phyloP scores from a whole-genome alignment of 2,113 vertebrate species.

The Elanus axillaris region DNA sequence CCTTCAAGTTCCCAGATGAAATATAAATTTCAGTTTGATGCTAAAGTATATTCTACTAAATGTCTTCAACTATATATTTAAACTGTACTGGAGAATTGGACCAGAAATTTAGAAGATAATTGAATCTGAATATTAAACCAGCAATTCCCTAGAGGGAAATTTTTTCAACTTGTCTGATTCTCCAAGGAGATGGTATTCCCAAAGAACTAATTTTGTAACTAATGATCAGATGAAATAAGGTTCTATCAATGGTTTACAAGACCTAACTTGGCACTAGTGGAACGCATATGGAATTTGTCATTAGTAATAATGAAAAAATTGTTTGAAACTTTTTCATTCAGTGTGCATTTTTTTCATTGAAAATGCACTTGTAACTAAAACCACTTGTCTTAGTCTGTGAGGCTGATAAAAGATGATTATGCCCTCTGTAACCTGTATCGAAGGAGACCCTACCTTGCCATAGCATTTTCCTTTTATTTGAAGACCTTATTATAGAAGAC shows the following conservation, averaged over 20 bases:
- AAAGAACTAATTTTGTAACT: conserved; percentile 23
- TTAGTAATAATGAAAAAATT: neutral
- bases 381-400: neutral
- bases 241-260: neutral
- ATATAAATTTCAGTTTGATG: neutral
- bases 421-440: neutral
- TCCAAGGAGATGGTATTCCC: conserved; percentile 14
- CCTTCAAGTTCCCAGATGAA: neutral
- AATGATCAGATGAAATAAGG: conserved; percentile 12
- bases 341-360: neutral
- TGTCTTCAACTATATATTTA: neutral
- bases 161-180: conserved; percentile 28
- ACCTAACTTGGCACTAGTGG: neutral
- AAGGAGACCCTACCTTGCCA: neutral
- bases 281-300: neutral
- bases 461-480: neutral
- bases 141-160: neutral
- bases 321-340: neutral
- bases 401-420: neutral
- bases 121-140: neutral
- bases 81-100: neutral
- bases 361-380: neutral
- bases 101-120: neutral
- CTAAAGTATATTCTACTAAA: neutral
- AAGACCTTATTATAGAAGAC: neutral